Base-by-base conservation (phyloP, 2,113 vertebrate genomes). In the Pongo pygmaeus region DNA sequence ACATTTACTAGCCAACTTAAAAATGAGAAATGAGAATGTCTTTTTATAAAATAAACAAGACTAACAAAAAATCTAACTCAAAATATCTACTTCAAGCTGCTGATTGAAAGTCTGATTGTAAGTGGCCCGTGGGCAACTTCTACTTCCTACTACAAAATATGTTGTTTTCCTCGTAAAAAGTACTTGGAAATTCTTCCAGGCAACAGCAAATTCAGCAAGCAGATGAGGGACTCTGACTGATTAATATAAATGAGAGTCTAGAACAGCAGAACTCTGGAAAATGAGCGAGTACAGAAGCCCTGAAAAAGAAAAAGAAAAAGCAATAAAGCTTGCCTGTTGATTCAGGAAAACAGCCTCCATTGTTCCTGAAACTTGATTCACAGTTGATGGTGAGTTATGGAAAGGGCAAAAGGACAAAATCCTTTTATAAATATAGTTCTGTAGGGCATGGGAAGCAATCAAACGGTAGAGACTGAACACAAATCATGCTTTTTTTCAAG, bases 381-480 rank as follows among this genome's bases (percentile, higher is more conserved):
- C 67, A 17, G 84, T 46, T 18, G 22, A 14, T 32, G 67, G 38
- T 85, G 83, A 98, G 59, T 95, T 96, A 98, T 74, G 52, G 96
- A 97, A 97, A 97, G 46, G 70, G 72, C 84, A 96, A 87, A 98
- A 92, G 91, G 43, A 83, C 57, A 85, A 96, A 92, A 80, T 95
- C 64, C n/a, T 67, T 97, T 97, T 75, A 55, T 52, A 97, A 96
- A 90, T 69, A 38, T 0, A 6, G 46, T 84, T 89, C 78, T 97
- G 93, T 67, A 90, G 83, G 83, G 67, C 43, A 14, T 40, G 64
- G 61, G 27, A 87, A 46, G 30, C 30, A 40, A 23, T 5, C 2
- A 61, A 61, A 81, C 0, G 1, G 23, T 22, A 38, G 55, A 32
- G 87, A 74, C n/a, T 32, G 38, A 97, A 72, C 84, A 96, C 96